Conservation (phyloP, 2,888 invertebrate species). For the Mechanitis messenoides region DNA sequence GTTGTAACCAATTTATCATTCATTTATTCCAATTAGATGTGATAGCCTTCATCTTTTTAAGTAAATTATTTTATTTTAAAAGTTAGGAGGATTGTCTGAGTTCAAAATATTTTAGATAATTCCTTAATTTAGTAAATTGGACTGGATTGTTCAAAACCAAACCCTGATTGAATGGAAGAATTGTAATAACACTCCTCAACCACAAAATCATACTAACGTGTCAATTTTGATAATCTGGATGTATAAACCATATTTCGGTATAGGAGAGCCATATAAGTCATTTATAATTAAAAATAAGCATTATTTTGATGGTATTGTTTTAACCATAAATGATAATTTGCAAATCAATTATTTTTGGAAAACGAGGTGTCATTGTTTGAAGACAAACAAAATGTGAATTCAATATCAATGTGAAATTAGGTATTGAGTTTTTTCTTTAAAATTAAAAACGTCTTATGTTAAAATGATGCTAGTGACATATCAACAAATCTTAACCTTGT, state of each 20-base stretch:
- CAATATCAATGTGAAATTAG: constrained; percentile 1
- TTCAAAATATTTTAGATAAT: constrained; percentile 5
- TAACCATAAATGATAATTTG: constrained; percentile 54
- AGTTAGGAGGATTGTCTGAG: constrained; percentile 26
- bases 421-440: too few relatives aligned
- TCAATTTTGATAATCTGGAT: constrained; percentile 13
- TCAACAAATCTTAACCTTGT: too few relatives aligned
- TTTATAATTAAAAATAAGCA: constrained; percentile 60
- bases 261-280: constrained; percentile 35
- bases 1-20: constrained; percentile 51
- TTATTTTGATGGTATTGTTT: constrained; percentile 54
- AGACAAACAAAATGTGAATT: constrained; percentile 17
- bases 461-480: too few relatives aligned
- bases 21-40: constrained; percentile 48
- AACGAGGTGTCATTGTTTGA: constrained; percentile 51
- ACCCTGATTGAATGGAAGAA: not conserved
- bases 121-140: constrained; percentile 5
- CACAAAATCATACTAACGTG: not conserved
- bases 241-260: constrained; percentile 19
- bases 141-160: not conserved
- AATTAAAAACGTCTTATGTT: too few relatives aligned
- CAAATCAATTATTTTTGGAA: constrained; percentile 57
- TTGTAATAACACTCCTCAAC: not conserved
- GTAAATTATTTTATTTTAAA: constrained; percentile 20
- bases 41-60: constrained; percentile 32